These are phyloP conservation scores for Zaprionus gabonicus DNA, from an alignment of 1,140 invertebrate species.

Conservation along the genomic window DNA sequence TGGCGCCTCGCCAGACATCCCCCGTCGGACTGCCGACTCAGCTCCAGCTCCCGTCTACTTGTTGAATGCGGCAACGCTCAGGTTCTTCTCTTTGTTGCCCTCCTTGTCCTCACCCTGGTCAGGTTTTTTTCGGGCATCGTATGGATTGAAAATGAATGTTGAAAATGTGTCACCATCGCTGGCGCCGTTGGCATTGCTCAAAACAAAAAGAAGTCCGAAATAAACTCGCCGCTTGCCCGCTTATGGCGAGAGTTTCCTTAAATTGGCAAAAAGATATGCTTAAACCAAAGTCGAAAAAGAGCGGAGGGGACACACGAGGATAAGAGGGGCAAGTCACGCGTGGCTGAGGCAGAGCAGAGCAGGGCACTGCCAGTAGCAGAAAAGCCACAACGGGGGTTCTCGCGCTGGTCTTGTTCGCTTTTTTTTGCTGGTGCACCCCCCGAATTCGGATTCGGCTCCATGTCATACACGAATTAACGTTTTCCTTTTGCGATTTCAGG, in stretches of 20 bases:
- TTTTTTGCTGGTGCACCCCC: neutral
- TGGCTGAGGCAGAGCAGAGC: too few relatives aligned
- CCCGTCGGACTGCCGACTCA: neutral
- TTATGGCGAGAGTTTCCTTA: constrained; percentile 46
- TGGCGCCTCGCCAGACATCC: neutral
- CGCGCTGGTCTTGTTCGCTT: neutral
- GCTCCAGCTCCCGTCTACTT: neutral
- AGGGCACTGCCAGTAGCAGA: neutral
- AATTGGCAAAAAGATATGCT: constrained; percentile 52
- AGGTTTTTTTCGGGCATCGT: constrained; percentile 1
- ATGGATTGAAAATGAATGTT: constrained; percentile 36
- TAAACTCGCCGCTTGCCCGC: constrained; percentile 9
- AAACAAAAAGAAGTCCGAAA: constrained; percentile 35
- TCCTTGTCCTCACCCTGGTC: neutral
- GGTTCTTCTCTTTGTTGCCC: neutral
- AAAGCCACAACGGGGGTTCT: neutral
- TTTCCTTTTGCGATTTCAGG: constrained; percentile 1
- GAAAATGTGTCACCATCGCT: constrained; percentile 39
- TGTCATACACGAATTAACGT: constrained; percentile 1
- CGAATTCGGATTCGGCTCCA: neutral
- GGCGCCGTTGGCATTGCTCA: constrained; percentile 21
- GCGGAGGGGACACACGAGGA: too few relatives aligned
- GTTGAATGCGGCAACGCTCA: constrained; percentile 7
- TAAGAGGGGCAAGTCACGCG: too few relatives aligned
- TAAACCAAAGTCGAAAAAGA: constrained; percentile 9